Conservation (phyloP, 2,888 invertebrate species). For the Melipona bicolor region DNA sequence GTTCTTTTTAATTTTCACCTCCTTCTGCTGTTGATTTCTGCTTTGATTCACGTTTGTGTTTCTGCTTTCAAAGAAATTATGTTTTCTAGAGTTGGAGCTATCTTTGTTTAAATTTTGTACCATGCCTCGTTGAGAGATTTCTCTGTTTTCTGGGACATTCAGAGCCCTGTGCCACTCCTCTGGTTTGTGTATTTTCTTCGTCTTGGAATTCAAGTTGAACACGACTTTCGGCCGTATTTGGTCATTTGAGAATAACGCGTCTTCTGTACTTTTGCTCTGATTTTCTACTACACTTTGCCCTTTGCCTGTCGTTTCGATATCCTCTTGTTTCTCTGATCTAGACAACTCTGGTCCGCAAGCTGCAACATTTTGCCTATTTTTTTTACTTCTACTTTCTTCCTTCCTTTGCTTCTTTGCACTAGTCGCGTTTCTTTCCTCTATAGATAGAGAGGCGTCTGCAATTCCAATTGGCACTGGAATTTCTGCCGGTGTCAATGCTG, state of each 20-base stretch:
- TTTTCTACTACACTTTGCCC: conserved; percentile 30
- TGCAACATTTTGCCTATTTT: neutral
- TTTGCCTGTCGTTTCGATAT: neutral
- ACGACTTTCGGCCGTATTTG: conserved; percentile 73
- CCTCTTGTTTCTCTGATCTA: conserved; percentile 6
- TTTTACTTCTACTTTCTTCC: conserved; percentile 33
- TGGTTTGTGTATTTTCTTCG: conserved; percentile 65
- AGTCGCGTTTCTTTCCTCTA: neutral
- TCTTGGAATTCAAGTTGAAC: conserved; percentile 76
- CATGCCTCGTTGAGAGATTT: conserved; percentile 1
- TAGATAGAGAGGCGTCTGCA: neutral
- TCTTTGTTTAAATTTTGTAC: conserved; percentile 5
- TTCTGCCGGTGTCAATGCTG: conserved; percentile 3
- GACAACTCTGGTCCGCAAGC: conserved; percentile 9
- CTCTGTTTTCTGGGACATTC: conserved; percentile 12
- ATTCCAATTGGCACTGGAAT: conserved; percentile 36
- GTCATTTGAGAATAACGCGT: conserved; percentile 45
- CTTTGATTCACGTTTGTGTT: conserved; percentile 8
- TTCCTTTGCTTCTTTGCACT: conserved; percentile 26
- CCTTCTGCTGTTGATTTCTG: neutral
- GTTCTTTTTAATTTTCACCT: neutral
- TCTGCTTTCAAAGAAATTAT: neutral
- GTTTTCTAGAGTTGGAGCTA: neutral
- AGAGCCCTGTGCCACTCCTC: conserved; percentile 69
- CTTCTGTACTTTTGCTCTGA: conserved; percentile 14